Evolutionary conservation across 2,888 invertebrate species (phyloP).

Genomic region (Chelonus formosanus): DNA sequence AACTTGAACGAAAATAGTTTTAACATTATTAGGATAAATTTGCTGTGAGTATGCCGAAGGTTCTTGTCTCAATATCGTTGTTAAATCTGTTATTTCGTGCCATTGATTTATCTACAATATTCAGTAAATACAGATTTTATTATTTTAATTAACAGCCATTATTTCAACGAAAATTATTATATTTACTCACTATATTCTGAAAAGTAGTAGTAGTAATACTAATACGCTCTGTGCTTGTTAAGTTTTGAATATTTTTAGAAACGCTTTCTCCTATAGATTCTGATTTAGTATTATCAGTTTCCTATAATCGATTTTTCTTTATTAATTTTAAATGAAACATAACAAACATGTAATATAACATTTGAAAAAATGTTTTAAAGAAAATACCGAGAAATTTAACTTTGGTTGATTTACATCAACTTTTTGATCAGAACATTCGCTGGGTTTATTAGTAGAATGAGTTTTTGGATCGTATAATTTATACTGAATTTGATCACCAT

Average conservation of each 20-base stretch:
- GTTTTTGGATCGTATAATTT: conserved; percentile 64
- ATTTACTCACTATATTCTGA: conserved; percentile 54
- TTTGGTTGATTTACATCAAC: too few relatives aligned
- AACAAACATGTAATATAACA: background rate
- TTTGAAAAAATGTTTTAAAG: too few relatives aligned
- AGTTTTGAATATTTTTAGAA: conserved; percentile 18
- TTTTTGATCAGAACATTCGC: too few relatives aligned
- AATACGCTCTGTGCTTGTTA: conserved; percentile 47
- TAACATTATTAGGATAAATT: conserved; percentile 50
- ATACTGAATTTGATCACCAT: conserved; percentile 63
- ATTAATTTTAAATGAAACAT: background rate
- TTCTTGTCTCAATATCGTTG: conserved; percentile 53
- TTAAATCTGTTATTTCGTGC: conserved; percentile 59
- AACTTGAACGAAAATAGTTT: conserved; percentile 67
- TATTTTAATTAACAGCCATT: background rate
- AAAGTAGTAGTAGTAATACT: conserved; percentile 56
- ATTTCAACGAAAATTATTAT: background rate
- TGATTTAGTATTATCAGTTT: too few relatives aligned
- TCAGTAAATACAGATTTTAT: background rate
- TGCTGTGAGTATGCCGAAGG: conserved; percentile 51
- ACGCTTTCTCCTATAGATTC: too few relatives aligned
- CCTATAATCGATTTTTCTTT: background rate
- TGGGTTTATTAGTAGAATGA: background rate
- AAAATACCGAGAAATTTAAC: too few relatives aligned
- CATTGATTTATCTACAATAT: conserved; percentile 53